phyloP scores from a whole-genome alignment of 2,888 invertebrate species.

The Anticlea derivata region DNA sequence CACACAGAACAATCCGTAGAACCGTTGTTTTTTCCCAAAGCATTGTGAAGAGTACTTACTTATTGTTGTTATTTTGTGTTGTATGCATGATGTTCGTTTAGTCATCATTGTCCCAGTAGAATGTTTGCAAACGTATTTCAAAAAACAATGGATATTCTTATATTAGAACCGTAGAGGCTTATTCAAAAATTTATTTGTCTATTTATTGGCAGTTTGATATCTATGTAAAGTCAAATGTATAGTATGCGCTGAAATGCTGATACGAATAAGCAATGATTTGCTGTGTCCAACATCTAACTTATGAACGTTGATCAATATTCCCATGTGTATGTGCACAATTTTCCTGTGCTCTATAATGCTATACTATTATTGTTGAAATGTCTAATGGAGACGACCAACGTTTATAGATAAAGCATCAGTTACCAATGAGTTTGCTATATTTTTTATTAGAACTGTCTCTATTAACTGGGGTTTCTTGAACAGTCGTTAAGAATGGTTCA shows the following conservation, averaged over 20 bases:
- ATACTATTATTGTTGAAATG: no score
- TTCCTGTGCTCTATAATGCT: no score
- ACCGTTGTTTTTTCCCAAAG: no score
- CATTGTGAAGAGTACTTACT: neutral
- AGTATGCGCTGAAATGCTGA: slow-evolving; percentile 39
- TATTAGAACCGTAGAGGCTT: slow-evolving; percentile 24
- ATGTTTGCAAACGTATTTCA: neutral
- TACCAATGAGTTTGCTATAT: slow-evolving; percentile 14
- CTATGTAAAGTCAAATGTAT: slow-evolving; percentile 26
- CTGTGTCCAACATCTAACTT: slow-evolving; percentile 30
- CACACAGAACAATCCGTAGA: no score
- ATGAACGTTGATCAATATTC: slow-evolving; percentile 19
- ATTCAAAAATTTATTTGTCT: slow-evolving; percentile 26
- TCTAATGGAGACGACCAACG: no score
- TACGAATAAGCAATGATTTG: slow-evolving; percentile 37
- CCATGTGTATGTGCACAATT: no score
- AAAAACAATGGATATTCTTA: neutral
- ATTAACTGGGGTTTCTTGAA: slow-evolving; percentile 25
- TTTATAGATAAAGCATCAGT: slow-evolving; percentile 19
- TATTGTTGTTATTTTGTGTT: neutral
- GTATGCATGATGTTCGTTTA: slow-evolving; percentile 3
- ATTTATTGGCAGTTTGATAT: slow-evolving; percentile 30
- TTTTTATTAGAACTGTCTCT: slow-evolving; percentile 24
- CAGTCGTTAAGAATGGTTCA: neutral
- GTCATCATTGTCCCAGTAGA: slow-evolving; percentile 1